A percentile compares a stretch with the other conserved stretches of the same genome.
Evolutionary conservation across 2,888 invertebrate genomes (phyloP).

Genomic region (Phortica magna): DNA sequence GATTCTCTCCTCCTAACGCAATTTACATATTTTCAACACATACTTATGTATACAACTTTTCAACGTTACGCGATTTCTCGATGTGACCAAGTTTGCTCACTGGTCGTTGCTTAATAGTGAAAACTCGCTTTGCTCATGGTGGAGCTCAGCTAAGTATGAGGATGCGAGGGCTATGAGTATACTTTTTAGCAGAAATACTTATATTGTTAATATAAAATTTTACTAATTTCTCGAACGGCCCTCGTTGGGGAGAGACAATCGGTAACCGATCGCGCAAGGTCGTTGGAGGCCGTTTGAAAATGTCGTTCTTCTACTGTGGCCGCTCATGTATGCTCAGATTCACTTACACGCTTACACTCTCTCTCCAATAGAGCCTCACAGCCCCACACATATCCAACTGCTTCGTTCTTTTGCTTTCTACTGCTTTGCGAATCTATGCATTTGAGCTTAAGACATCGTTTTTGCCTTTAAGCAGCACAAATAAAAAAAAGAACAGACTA

Average conservation of each 20-base stretch:
- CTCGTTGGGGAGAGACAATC: background rate
- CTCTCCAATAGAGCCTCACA: constrained; percentile 17
- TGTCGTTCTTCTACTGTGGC: constrained; percentile 63
- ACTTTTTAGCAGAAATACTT: too few relatives aligned
- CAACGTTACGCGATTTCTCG: constrained; percentile 39
- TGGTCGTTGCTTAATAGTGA: constrained; percentile 32
- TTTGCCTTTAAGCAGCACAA: constrained; percentile 57
- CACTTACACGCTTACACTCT: background rate
- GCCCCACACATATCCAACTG: background rate
- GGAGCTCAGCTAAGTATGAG: background rate
- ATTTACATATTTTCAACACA: constrained; percentile 10
- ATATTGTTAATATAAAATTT: background rate
- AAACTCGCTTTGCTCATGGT: background rate
- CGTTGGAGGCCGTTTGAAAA: constrained; percentile 76
- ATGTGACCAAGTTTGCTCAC: constrained; percentile 59
- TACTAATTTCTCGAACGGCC: background rate
- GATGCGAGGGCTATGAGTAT: background rate
- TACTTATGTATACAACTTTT: constrained; percentile 1
- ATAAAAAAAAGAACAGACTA: background rate
- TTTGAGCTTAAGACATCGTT: constrained; percentile 37
- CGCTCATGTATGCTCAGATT: background rate
- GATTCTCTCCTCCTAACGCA: constrained; percentile 3
- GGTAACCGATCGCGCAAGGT: constrained; percentile 75
- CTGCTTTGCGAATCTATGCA: background rate
- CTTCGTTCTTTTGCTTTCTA: background rate